Base-by-base conservation (phyloP, 2,888 invertebrate genomes). In the Torymus texanus region DNA sequence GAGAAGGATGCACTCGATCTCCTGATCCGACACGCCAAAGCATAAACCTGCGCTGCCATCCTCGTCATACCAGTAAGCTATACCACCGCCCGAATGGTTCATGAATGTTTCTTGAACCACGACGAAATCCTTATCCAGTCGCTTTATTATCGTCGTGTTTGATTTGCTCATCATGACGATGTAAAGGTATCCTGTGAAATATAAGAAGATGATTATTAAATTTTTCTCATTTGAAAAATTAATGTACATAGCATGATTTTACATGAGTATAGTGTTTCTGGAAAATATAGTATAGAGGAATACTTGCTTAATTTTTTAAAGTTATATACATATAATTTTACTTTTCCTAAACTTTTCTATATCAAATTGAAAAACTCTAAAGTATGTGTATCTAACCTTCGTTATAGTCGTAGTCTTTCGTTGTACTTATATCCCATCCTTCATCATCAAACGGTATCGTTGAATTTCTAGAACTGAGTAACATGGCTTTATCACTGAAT, bases 51-150 rank as follows among this genome's bases (percentile, higher is more conserved):
- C 59, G 18, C 67, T 73, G 16, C 61, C 63, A 50, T 77, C 73
- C 1, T 73, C 68, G 59, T 55, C 55, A 63, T 68, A 74, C 73
- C 73, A 80, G 18, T 76, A 80, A 3, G 68, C 67, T 18, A 80
- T 21, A 53, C 67, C 68, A 2, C 67, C 68, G 10, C 67, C 80
- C 11, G 63, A 58, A n/a, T 72, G 16, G 24, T 80, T 80, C 18
- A 80, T 11, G 5, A 51, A 41, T 13, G 51, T 12, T 16, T 18
- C 24, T 8, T 67, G 61, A 11, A 62, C 4, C 5, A 55, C 3
- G 10, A 16, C 18, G n/a, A 80, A 51, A 14, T 74, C 63, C 29
- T 41, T 18, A 24, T 80, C 65, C 1, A 77, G 51, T 0, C 50
- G 70, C 18, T 63, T 76, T 0, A 80, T 24, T 2, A 58, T 14